Evolutionary conservation across 2,797 vertebrate species (phyloP), one percentile per base, ranked within the genome.

Genomic region (Gymnodraco acuticeps): DNA sequence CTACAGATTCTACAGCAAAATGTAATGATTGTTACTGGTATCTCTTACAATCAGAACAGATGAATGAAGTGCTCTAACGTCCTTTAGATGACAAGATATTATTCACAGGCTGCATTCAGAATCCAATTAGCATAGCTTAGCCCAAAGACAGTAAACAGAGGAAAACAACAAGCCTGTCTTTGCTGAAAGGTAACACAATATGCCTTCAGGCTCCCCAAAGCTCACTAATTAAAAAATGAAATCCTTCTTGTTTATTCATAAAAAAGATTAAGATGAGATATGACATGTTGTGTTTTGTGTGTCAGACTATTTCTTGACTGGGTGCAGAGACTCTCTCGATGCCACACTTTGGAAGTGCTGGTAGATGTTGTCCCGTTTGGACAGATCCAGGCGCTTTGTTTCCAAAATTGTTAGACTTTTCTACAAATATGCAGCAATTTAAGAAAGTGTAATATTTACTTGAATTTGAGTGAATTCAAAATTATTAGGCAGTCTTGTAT

Each of bases 341-440:
- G 59, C 70, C 11, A 2, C 33, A 41, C 59, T 55, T 53, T 48
- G 59, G 41, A 75, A 2, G 13, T 23, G 10, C 17, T 68, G n/a
- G 6, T 56, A 58, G 48, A 73, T 64, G 75, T 59, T 45, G 38
- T 62, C 43, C 3, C 20, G 23, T 77, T 62, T 27, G 58, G 38
- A 14, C 11, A 56, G 20, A 46, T 10, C 3, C 13, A 52, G 47
- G 17, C 11, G 20, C 4, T 11, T 11, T 20, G 17, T 13, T 59
- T 53, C 12, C 33, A 0, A 52, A 52, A 31, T 46, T 60, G 11
- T 27, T 42, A 5, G 42, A 43, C 19, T 61, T 11, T 54, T 53
- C 8, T 10, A 15, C 41, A 56, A 16, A 41, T 6, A 9, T 45
- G 43, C 43, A 11, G 10, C 13, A 15, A 41, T 23, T 45, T 2